Evolutionary conservation across 2,888 invertebrate genomes (phyloP).

Genomic region (Leucozona laternaria): DNA sequence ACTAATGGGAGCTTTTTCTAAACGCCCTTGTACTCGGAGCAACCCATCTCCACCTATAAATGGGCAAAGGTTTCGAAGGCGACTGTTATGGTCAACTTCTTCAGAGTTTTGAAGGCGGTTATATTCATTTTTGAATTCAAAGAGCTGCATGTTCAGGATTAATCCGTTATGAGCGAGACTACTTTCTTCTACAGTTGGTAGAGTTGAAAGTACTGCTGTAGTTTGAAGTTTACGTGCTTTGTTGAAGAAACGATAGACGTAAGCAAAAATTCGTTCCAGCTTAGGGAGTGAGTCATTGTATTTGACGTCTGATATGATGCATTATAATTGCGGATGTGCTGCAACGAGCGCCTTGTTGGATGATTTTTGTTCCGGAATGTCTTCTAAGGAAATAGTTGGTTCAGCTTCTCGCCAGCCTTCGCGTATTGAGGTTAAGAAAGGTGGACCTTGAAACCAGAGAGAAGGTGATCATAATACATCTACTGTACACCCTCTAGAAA

Average conservation of each 20-base stretch:
- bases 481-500: conserved; percentile 49
- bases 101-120: not conserved
- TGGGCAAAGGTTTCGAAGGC: conserved; percentile 17
- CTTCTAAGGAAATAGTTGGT: not conserved
- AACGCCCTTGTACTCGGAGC: not conserved
- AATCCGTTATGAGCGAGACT: not conserved
- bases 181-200: conserved; percentile 16
- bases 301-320: not conserved
- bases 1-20: no score
- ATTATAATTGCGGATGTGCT: not conserved
- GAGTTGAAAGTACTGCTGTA: conserved; percentile 3
- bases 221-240: conserved; percentile 7
- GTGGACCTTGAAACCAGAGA: not conserved
- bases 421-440: not conserved
- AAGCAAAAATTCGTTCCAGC: not conserved
- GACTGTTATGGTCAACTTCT: conserved; percentile 9
- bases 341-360: not conserved
- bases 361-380: not conserved
- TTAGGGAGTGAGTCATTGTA: conserved; percentile 8
- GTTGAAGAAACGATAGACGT: not conserved
- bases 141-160: conserved; percentile 14
- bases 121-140: no score
- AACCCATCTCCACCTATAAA: conserved; percentile 16
- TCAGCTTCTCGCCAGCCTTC: not conserved
- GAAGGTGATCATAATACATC: conserved; percentile 32